Evolutionary conservation across 2,113 vertebrate genomes (phyloP), one percentile per base, ranked within the genome.

Genomic region (Actenoides lindsayi): DNA sequence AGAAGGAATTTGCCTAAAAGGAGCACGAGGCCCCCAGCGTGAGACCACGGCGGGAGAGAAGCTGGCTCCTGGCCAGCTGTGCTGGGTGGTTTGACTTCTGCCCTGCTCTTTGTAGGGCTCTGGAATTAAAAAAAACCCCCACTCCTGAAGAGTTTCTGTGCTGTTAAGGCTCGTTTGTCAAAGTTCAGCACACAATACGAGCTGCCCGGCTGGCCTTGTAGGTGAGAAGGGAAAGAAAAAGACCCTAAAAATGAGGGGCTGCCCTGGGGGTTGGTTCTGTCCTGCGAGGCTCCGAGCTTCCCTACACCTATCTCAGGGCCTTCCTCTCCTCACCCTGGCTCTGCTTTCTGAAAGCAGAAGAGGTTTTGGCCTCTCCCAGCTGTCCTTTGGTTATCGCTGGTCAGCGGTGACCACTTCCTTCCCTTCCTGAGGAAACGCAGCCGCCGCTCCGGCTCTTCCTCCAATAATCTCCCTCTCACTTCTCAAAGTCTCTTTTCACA

Each of bases 1-100:
- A 51, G 71, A 64, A 83, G 80, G 73, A 92, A 91, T 89, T 94
- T 89, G 89, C 59, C 81, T 76, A 25, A 76, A 87, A 83, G 77
- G 48, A 94, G 69, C 1, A 0, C 5, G 53, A 94, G 93, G 82
- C 44, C 82, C 78, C 33, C 6, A 8, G 88, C 16, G 16, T 81
- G 93, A 84, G 68, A 91, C 46, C 70, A 19, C 37, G 37, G 89
- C 60, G 1, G 39, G 94, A 96, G 54, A 15, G 44, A 25, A 15
- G 14, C 19, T 95, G 95, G 94, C 65, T 75, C 39, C 62, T 1
- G 0, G 73, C 92, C 92, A 95, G 65, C 53, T 8, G 4, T 7
- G 6, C 48, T 0, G 5, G 65, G 86, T 18, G 70, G 23, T 89
- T 68, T 94, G 94, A 96, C 86, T 93, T 63, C 83, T 95, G 69